Evolutionary conservation across 2,113 vertebrate species (phyloP), one percentile per base, ranked within the genome.

Genomic region (Ctenodactylus gundi): DNA sequence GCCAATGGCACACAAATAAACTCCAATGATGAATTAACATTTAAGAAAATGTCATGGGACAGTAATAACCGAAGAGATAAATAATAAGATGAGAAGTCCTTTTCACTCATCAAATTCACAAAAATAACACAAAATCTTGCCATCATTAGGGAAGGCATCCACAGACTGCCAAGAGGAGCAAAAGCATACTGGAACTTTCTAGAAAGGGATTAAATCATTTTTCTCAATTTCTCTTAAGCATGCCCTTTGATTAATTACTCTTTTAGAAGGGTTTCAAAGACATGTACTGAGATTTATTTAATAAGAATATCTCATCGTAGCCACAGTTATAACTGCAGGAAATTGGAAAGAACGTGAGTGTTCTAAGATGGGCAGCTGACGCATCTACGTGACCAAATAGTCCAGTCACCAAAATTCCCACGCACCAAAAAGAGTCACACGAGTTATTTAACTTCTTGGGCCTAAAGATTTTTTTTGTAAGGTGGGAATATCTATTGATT

Each of bases 181-280:
- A 87, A 94, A 90, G 57, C 39, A 25, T 39, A 25, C 44, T 51
- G 64, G 62, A 90, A 87, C 57, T 58, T 87, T 87, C 90, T 25
- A 44, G 84, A 85, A 89, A 86, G 77, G 31, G 82, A 91, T 46
- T 46, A 67, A 91, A 46, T 34, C n/a, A 17, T 70, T 72, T 82
- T 80, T 53, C 77, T 78, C 70, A 44, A 44, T 90, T 72, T 91
- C 29, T 68, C 60, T 93, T 39, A 75, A 88, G 18, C 29, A 4
- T 90, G 39, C 17, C 41, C 41, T 70, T 46, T 90, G n/a, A 77
- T 78, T 83, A 94, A 90, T 83, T 90, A 85, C 23, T 53, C 65
- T 90, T 57, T 65, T 49, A 49, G 39, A 65, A 23, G 75, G 29
- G 49, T 44, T 95, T 87, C 46, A 34, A 88, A 93, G 81, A 21